These are phyloP conservation scores for Vanessa atalanta DNA, from an alignment of 1,140 invertebrate species.

Conservation along the genomic window DNA sequence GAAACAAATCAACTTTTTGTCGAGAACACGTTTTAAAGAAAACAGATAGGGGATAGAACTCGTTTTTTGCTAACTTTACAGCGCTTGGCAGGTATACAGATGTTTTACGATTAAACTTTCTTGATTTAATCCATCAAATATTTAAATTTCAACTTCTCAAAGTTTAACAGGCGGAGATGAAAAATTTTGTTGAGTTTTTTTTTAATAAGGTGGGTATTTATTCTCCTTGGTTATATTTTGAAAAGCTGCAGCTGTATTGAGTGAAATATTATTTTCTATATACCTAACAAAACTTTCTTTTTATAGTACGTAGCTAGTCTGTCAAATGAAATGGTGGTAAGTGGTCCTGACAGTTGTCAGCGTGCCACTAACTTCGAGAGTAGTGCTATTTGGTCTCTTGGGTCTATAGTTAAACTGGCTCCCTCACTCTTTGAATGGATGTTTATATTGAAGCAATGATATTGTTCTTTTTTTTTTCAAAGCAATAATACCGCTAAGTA, in stretches of 20 bases:
- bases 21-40: conserved; percentile 29
- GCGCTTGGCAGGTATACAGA: conserved; percentile 1
- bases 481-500: too few species aligned
- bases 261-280: not conserved
- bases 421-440: too few species aligned
- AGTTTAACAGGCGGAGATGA: not conserved
- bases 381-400: too few species aligned
- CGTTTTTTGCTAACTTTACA: conserved; percentile 6
- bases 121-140: conserved; percentile 12
- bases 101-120: conserved; percentile 6
- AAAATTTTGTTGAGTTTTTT: not conserved
- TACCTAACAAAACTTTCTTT: not conserved
- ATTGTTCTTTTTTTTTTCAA: too few species aligned
- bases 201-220: not conserved
- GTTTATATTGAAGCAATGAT: too few species aligned
- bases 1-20: conserved; percentile 57
- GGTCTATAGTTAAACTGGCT: too few species aligned
- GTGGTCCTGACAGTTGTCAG: too few species aligned
- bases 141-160: conserved; percentile 1
- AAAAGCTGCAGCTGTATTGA: not conserved
- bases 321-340: too few species aligned
- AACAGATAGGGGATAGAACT: conserved; percentile 9
- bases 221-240: not conserved
- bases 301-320: too few species aligned
- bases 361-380: too few species aligned